Percentiles rank a stretch among this genome's conserved stretches.
Evolutionary conservation across 2,113 vertebrate genomes (phyloP).

Genomic region (Seriola rivoliana): DNA sequence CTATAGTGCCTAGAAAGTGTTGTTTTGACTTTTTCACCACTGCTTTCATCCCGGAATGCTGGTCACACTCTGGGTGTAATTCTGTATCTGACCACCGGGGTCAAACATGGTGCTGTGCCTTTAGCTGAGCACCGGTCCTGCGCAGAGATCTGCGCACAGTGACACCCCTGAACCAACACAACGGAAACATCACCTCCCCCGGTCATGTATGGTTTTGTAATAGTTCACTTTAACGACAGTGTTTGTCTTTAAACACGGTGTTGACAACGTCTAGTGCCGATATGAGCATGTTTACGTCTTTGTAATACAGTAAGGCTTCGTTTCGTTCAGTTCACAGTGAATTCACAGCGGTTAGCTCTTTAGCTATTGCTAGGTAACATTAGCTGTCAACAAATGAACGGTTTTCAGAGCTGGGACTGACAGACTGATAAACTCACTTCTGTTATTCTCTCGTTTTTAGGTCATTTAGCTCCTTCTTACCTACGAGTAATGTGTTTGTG

Average conservation of each 20-base stretch:
- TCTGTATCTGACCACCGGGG: background rate
- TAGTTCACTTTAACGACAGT: background rate
- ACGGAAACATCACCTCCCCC: conserved; percentile 8
- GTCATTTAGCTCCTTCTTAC: background rate
- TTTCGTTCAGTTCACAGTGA: background rate
- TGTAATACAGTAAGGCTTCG: conserved; percentile 46
- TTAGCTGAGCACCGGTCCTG: background rate
- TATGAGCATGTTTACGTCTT: background rate
- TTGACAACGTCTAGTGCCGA: background rate
- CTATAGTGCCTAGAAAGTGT: too few species aligned
- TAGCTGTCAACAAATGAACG: conserved; percentile 35
- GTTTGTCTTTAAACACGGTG: background rate
- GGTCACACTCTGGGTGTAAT: background rate
- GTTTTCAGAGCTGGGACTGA: background rate
- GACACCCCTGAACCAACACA: background rate
- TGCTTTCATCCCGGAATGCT: too few species aligned
- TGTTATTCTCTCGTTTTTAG: background rate
- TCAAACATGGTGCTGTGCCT: conserved; percentile 9
- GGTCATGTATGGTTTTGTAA: background rate
- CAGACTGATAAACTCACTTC: background rate
- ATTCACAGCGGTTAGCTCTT: background rate
- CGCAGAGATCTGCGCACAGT: background rate
- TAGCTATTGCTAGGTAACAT: conserved; percentile 46
- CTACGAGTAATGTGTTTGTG: background rate
- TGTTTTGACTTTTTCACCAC: too few species aligned